Base-by-base conservation (phyloP, 2,888 invertebrate species). In the Phania funesta region DNA sequence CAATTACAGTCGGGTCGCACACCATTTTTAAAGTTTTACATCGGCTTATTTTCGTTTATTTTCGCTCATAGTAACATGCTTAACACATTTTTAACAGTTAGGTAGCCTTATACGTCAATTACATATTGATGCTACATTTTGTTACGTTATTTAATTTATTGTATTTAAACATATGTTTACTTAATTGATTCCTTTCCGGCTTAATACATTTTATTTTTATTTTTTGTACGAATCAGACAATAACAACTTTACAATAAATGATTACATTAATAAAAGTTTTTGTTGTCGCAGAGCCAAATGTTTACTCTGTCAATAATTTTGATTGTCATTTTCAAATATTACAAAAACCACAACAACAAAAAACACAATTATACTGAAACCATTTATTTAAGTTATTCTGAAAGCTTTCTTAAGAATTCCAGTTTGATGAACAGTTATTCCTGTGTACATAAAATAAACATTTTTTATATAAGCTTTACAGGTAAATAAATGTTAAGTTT, bases 171-270 rank as follows among this genome's bases (percentile, higher is more conserved):
- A 67, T 6, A 67, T 67, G 50, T 71, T 65, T 71, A 65, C 67
- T 65, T 29, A 64, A 62, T 11, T 13, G 54, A 73, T 71, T 73
- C 54, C 76, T 68, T 81, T 81, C 81, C 81, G 76, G 81, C 50
- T 62, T 76, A 32, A n/a, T n/a, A n/a, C n/a, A n/a, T n/a, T n/a
- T 65, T 74, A 68, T 71, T 46, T 60, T 48, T 44, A 48, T 29
- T 50, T 58, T 29, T 26, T 60, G 13, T 20, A 44, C 18, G 56
- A 54, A 54, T 52, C 54, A 29, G 9, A 18, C 29, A 50, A 32
- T 46, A 56, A 74, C 29, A n/a, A 70, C 13, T 56, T 74, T 70
- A 24, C 58, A 58, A 48, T 46, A 58, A 65, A 38, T 18, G 38
- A 46, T 38, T 48, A 50, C 16, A 38, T 67, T 58, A 67, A 54